phyloP scores from a whole-genome alignment of 2,797 vertebrate species.

The Anguilla pacifica region DNA sequence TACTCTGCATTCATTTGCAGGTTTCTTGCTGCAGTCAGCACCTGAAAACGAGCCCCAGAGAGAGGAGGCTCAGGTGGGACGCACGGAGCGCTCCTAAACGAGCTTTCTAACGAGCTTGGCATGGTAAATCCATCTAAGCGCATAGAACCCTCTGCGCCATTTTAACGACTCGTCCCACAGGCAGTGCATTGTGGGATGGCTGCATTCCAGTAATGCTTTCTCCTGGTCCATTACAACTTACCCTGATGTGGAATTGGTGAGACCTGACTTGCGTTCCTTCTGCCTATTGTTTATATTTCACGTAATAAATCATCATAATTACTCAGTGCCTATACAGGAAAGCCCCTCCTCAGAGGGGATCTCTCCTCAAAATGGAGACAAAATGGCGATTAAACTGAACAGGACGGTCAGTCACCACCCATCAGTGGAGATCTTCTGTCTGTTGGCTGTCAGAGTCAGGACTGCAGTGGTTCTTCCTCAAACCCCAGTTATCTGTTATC shows the following conservation, averaged over 20 bases:
- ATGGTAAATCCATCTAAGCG: neutral
- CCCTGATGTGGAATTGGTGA: neutral
- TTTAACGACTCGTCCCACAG: neutral
- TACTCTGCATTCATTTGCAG: neutral
- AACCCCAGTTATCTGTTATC: slow-evolving; percentile 66
- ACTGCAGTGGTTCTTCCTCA: slow-evolving; percentile 57
- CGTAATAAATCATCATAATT: neutral
- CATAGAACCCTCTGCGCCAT: neutral
- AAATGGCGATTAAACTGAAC: neutral
- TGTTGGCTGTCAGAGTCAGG: neutral
- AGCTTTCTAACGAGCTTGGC: neutral
- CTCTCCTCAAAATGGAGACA: neutral
- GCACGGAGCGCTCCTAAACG: neutral
- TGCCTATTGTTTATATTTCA: neutral
- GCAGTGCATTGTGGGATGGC: neutral
- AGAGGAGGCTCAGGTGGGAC: neutral
- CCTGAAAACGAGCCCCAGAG: neutral
- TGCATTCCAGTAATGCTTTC: neutral
- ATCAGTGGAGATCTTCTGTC: neutral
- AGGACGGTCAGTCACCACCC: neutral
- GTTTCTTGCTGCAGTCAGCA: neutral
- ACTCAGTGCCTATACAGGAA: neutral
- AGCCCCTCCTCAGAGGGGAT: neutral
- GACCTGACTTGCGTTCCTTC: neutral
- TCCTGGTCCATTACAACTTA: neutral